A percentile compares a stretch with the other conserved stretches of the same genome.
Conservation (phyloP, 2,797 vertebrate species). For the Hypotaenidia philippensis region DNA sequence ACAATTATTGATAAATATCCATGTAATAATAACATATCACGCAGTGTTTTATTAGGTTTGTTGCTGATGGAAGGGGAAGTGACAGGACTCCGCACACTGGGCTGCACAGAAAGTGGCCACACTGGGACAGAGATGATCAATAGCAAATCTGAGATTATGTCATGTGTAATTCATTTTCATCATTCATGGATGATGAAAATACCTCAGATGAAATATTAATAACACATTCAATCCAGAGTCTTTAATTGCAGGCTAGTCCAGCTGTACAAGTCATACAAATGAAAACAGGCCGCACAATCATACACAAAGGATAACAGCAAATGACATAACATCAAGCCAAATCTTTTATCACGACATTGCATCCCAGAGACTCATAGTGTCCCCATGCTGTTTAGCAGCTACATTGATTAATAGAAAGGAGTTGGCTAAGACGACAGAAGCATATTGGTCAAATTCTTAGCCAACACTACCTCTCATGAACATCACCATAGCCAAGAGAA, state of each 20-base stretch:
- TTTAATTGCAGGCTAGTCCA: not conserved
- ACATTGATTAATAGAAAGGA: not conserved
- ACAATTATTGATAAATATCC: not conserved
- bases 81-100: not conserved
- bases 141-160: not conserved
- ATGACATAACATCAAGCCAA: not conserved
- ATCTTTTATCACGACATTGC: not conserved
- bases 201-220: not conserved
- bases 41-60: not conserved
- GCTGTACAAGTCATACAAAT: not conserved
- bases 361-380: not conserved
- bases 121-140: not conserved
- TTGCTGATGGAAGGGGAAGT: not conserved
- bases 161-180: not conserved
- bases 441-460: not conserved
- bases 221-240: not conserved
- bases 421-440: not conserved
- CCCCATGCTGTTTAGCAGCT: not conserved
- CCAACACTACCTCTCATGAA: not conserved
- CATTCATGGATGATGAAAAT: not conserved
- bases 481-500: not conserved
- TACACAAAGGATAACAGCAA: not conserved
- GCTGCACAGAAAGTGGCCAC: not conserved
- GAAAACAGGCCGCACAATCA: not conserved
- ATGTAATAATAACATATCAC: not conserved